A percentile compares a stretch with the other conserved stretches of the same genome.
Evolutionary conservation across 2,888 invertebrate species (phyloP).

Genomic region (Eustalomyia histrio): DNA sequence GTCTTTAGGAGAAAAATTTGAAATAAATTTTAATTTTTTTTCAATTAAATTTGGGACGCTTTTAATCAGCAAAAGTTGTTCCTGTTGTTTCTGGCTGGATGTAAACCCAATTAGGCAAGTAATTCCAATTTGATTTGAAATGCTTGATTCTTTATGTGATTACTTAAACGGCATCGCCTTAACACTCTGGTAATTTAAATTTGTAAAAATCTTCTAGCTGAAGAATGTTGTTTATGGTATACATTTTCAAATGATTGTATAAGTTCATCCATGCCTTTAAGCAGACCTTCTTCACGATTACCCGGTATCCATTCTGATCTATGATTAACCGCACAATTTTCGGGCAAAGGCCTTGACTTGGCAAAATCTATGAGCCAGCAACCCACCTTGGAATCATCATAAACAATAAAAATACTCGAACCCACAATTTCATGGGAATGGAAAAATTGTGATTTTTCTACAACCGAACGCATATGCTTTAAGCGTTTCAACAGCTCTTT

Average conservation of each 20-base stretch:
- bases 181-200: constrained; percentile 66
- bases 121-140: too few relatives aligned
- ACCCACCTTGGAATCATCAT: constrained; percentile 92
- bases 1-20: constrained; percentile 42
- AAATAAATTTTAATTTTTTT: not conserved
- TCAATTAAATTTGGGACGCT: too few relatives aligned
- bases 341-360: constrained; percentile 89
- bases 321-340: constrained; percentile 87
- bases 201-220: constrained; percentile 71
- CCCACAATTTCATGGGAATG: constrained; percentile 94
- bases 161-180: too few relatives aligned
- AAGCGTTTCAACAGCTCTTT: constrained; percentile 87
- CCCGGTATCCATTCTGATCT: constrained; percentile 91
- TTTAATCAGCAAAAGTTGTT: too few relatives aligned
- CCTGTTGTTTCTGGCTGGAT: too few relatives aligned
- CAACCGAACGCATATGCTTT: constrained; percentile 86
- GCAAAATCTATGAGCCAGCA: constrained; percentile 99
- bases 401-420: constrained; percentile 95
- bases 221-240: constrained; percentile 70
- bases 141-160: too few relatives aligned
- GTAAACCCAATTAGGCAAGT: too few relatives aligned
- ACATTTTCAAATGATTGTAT: constrained; percentile 84
- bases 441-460: constrained; percentile 92
- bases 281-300: constrained; percentile 98
- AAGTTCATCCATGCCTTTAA: constrained; percentile 94